These are phyloP conservation scores for Phalacrocorax aristotelis DNA, from an alignment of 2,113 vertebrate genomes.

Conservation along the genomic window DNA sequence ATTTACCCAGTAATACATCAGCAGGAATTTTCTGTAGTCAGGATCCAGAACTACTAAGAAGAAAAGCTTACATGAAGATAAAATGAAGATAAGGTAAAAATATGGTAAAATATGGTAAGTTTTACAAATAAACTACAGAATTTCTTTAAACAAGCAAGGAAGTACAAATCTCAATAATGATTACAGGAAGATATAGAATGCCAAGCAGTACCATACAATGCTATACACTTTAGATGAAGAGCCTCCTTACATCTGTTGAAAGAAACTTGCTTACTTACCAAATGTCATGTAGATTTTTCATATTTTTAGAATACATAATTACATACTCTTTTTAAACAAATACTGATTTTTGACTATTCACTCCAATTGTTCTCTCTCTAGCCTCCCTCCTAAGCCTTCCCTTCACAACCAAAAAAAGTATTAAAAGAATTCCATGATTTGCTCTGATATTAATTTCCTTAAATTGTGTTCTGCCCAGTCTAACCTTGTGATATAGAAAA, in stretches of 20 bases:
- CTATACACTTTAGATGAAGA: slow-evolving; percentile 42
- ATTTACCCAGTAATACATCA: neutral
- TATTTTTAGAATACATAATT: slow-evolving; percentile 58
- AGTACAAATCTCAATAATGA: slow-evolving; percentile 42
- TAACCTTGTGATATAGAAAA: neutral
- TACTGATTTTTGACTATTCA: slow-evolving; percentile 16
- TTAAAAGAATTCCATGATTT: neutral
- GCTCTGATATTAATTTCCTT: neutral
- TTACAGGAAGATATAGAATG: slow-evolving; percentile 43
- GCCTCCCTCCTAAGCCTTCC: neutral
- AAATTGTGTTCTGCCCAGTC: neutral
- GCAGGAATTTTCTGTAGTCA: neutral
- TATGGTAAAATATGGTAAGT: neutral
- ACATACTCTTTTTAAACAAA: slow-evolving; percentile 39
- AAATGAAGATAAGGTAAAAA: neutral
- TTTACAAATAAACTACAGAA: slow-evolving; percentile 14
- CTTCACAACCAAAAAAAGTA: neutral
- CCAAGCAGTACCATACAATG: slow-evolving; percentile 36
- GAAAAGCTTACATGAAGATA: neutral
- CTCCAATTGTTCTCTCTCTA: neutral
- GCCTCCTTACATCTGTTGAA: slow-evolving; percentile 50
- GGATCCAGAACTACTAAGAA: neutral
- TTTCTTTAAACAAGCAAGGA: slow-evolving; percentile 2
- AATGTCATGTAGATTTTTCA: slow-evolving; percentile 23
- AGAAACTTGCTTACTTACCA: slow-evolving; percentile 40